Evolutionary conservation across 2,888 invertebrate genomes (phyloP), one percentile per base, ranked within the genome.

Genomic region (Epirrhoe alternata): DNA sequence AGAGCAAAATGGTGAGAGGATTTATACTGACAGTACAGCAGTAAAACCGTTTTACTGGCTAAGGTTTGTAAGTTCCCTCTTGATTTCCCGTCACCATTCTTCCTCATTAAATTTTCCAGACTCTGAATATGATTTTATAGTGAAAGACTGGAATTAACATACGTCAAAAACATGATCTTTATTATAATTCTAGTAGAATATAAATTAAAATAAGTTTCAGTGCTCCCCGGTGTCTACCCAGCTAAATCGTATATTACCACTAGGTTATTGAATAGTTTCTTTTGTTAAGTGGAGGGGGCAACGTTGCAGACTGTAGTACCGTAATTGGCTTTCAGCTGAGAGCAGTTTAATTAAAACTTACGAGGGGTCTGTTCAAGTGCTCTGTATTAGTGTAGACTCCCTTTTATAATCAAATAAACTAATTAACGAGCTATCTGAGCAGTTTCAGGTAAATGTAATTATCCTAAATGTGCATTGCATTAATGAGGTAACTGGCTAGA

Each of bases 341-440:
- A 56, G 61, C 42, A 42, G 30, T 64, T 68, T 67, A 64, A 64
- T 67, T 67, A 64, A 67, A 67, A 67, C 56, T 64, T 45, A 64
- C 45, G 51, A 57, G 38, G n/a, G 38, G 12, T 42, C 35, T 35
- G 1, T 10, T 35, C 35, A 35, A 35, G 56, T 52, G 42, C 50
- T 50, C 52, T 57, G 49, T 53, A 53, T 57, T 54, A 61, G 56
- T 47, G 31, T 59, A 30, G 30, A 57, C 38, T 57, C 30, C 16
- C 57, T 14, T 63, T 58, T 59, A 66, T 49, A 38, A 49, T 53
- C 14, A 50, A 42, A 31, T 54, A 17, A 47, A 16, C 6, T 47
- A 14, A n/a, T 5, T 16, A 14, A 31, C n/a, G 45, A 35, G 30
- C 17, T 64, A 30, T 67, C 30, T 57, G 33, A 14, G 49, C 6